These are phyloP conservation scores for Petrolisthes manimaculis DNA, from an alignment of 2,888 invertebrate species.

Conservation along the genomic window DNA sequence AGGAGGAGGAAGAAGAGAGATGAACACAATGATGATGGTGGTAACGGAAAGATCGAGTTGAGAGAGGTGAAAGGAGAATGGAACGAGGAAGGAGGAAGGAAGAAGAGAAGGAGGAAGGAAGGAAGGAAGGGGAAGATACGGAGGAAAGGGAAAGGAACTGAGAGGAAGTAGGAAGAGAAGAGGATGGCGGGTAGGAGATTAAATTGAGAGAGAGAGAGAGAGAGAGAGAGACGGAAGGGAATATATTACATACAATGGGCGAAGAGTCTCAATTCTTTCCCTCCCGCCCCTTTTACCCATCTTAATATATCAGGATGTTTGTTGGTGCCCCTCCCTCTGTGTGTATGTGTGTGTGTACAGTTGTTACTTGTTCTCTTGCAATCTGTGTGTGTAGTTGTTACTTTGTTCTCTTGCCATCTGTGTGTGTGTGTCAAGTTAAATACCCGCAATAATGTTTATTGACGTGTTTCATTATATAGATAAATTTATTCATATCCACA, in stretches of 20 bases:
- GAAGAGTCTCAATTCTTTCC: not conserved
- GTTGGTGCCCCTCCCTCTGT: not conserved
- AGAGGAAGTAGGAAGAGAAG: not conserved
- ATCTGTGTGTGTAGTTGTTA: too few relatives aligned
- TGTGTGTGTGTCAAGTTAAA: too few relatives aligned
- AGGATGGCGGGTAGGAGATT: not conserved
- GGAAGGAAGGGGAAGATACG: not conserved
- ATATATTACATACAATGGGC: not conserved
- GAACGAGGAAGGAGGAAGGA: not conserved
- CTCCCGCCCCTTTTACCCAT: slow-evolving; percentile 3
- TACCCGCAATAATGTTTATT: too few relatives aligned
- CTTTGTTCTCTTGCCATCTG: too few relatives aligned
- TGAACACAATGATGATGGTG: too few relatives aligned
- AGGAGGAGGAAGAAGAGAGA: too few relatives aligned
- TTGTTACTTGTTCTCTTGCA: too few relatives aligned
- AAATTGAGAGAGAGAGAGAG: not conserved
- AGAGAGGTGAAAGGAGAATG: not conserved
- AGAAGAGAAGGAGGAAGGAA: not conserved
- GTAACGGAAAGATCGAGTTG: too few relatives aligned
- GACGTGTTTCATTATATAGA: too few relatives aligned
- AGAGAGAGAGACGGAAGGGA: not conserved
- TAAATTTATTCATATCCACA: too few relatives aligned
- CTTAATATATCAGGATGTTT: slow-evolving; percentile 2
- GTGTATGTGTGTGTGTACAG: too few relatives aligned
- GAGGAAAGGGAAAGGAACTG: too few relatives aligned